Base-by-base conservation (phyloP, 1,140 invertebrate species). In the Bombus superbus region DNA sequence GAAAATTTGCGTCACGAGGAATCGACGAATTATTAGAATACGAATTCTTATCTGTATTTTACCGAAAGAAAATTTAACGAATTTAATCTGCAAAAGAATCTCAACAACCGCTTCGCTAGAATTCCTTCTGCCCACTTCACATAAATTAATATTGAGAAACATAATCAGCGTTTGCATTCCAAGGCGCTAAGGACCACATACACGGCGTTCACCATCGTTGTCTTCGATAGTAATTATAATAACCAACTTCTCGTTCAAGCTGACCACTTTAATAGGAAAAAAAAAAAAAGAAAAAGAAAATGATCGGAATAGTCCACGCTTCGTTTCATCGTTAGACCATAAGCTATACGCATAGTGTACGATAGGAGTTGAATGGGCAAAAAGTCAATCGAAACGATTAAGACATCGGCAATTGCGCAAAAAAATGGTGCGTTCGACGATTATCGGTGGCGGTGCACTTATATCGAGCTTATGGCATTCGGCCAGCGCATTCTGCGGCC, bases 391-490 rank as follows among this genome's bases (percentile, higher is more conserved):
- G 38, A 40, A 28, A 11, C 40, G 13, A 72, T 72, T 72, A 62
- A 82, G 71, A 74, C 38, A 28, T 47, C 32, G 42, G 9, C 40
- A 28, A 64, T 83, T 77, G 62, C 81, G 81, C 62, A 83, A 77
- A 82, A 81, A 71, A 81, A 81, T 62, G n/a, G 42, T 35, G 38
- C 38, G 57, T 18, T n/a, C 35, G 40, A n/a, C 64, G 35, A 69
- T 80, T 35, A 69, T 80, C 66, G 35, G 28, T 6, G 28, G 32
- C 15, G 13, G 64, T 40, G 28, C 38, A 38, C 40, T 40, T 85
- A 72, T 64, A 47, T 69, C 64, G 66, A 38, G 40, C 15, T 85
- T 72, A 53, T 80, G 83, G 68, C 68, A 40, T 53, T 22, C 53
- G 25, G 66, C 68, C 83, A 83, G 35, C 11, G 76, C 53, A 72